These are phyloP conservation scores for Epinotia demarniana DNA, from an alignment of 2,888 invertebrate species.

Conservation along the genomic window DNA sequence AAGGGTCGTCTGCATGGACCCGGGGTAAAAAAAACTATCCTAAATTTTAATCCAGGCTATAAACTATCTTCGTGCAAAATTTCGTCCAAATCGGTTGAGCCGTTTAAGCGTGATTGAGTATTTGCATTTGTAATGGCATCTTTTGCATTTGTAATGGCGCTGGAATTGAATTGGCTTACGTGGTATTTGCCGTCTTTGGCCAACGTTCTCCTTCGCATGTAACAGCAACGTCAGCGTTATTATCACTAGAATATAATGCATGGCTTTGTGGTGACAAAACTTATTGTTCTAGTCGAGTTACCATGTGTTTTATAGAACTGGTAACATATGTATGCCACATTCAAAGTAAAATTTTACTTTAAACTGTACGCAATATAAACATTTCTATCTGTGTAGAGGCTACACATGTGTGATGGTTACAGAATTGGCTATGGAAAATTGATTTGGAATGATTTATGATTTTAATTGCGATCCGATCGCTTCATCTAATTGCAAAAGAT, in stretches of 20 bases:
- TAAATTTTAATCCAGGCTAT: no score
- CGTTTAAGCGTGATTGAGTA: no score
- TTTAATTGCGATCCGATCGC: conserved; percentile 5
- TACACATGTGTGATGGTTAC: background rate
- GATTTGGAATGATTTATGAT: background rate
- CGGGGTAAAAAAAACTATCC: no score
- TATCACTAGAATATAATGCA: background rate
- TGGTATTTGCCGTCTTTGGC: background rate
- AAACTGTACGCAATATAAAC: background rate
- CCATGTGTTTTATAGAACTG: no score
- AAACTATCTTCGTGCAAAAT: no score
- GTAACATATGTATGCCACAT: background rate
- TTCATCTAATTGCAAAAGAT: background rate
- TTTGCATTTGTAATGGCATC: no score
- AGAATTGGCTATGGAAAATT: background rate
- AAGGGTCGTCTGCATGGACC: no score
- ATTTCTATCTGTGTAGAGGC: background rate
- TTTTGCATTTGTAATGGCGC: no score
- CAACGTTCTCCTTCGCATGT: background rate
- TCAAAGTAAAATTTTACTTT: background rate
- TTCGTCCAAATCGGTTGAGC: no score
- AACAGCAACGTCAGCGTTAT: background rate
- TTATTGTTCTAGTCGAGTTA: no score
- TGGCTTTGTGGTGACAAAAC: background rate
- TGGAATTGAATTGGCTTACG: background rate